Conservation (phyloP, 1,140 invertebrate genomes). For the Psilanteris sp. region DNA sequence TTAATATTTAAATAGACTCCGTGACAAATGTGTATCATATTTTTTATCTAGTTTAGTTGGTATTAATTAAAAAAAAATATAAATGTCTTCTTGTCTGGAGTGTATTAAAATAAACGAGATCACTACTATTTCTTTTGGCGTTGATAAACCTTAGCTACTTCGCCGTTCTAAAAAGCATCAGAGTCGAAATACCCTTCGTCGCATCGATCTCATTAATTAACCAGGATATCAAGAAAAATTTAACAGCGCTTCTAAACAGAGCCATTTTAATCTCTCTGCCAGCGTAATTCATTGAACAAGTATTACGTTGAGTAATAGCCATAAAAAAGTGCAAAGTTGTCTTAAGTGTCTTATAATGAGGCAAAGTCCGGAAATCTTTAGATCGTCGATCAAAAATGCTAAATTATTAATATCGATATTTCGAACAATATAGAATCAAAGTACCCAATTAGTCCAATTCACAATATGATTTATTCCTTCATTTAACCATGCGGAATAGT, state of each 20-base stretch:
- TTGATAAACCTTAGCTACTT: conserved; percentile 28
- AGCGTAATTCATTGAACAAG: conserved; percentile 49
- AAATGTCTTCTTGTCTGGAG: conserved; percentile 1
- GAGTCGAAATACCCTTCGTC: conserved; percentile 23
- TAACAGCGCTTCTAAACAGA: conserved; percentile 18
- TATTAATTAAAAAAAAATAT: too few relatives aligned
- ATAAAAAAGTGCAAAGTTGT: conserved; percentile 30
- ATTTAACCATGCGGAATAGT: conserved; percentile 47
- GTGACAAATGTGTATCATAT: too few relatives aligned
- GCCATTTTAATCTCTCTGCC: conserved; percentile 24
- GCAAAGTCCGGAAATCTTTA: conserved; percentile 2
- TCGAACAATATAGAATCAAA: conserved; percentile 9
- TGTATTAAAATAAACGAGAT: conserved; percentile 27
- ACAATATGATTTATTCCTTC: conserved; percentile 49
- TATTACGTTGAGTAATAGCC: conserved; percentile 45
- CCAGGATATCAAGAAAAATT: conserved; percentile 45
- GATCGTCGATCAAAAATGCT: conserved; percentile 41
- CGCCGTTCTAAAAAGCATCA: conserved; percentile 18
- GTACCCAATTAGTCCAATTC: conserved; percentile 50
- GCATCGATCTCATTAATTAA: conserved; percentile 51
- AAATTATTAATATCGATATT: conserved; percentile 38
- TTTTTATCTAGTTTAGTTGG: too few relatives aligned
- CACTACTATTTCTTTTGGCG: conserved; percentile 1
- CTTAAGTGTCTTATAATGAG: conserved; percentile 47
- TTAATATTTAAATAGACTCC: too few relatives aligned